These are phyloP conservation scores for Uropsilus gracilis DNA, from an alignment of 2,113 vertebrate species.

Conservation along the genomic window DNA sequence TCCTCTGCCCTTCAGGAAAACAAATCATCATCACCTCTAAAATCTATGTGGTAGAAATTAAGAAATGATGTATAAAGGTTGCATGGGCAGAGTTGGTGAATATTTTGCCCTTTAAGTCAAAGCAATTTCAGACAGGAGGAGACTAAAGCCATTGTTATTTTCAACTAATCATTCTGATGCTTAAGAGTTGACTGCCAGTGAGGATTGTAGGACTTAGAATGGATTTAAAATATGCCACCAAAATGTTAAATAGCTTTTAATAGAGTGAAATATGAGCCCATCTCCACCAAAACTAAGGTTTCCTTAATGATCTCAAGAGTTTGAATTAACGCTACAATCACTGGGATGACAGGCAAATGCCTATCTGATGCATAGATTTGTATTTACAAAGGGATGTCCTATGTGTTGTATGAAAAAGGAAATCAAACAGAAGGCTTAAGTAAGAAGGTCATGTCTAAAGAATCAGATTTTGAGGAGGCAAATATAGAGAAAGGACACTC, in stretches of 20 bases:
- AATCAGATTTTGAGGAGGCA: not conserved
- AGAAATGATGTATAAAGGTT: not conserved
- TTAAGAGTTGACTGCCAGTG: not conserved
- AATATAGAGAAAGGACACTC: not conserved
- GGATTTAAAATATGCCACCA: not conserved
- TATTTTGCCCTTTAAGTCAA: constrained; percentile 9
- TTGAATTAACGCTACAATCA: not conserved
- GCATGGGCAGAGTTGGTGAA: not conserved
- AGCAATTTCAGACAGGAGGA: not conserved
- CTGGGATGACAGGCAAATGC: too few relatives aligned
- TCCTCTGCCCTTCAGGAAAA: not conserved
- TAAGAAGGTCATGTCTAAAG: not conserved
- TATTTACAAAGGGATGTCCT: not conserved
- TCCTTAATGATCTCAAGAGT: not conserved
- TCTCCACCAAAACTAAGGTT: fast-evolving
- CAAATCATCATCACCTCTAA: not conserved
- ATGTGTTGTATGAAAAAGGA: not conserved
- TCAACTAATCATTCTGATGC: not conserved
- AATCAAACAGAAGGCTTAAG: not conserved
- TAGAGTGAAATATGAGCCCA: not conserved
- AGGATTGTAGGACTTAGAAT: not conserved
- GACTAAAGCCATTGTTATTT: not conserved
- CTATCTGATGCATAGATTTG: too few relatives aligned
- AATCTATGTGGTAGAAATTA: not conserved
- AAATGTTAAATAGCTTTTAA: not conserved